Percentiles rank a stretch among this genome's conserved stretches.
Conservation (phyloP, 30 jellyfish, hydroid and myxozoan species). For the Turritopsis dohrnii region DNA sequence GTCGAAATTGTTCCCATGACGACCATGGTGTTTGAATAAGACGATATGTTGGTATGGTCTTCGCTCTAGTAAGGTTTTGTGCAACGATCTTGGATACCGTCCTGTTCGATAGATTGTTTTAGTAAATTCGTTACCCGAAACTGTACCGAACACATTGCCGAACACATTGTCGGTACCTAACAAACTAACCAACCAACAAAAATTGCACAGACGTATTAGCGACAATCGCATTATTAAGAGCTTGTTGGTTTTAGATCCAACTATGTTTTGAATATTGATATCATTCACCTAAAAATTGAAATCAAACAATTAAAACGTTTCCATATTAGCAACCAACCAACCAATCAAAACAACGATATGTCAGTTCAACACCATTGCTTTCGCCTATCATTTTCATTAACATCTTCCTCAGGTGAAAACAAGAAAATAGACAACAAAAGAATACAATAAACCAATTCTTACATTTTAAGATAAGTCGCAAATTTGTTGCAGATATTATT, state of each 20-base stretch:
- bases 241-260: neutral
- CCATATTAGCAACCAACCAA: too few species aligned
- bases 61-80: neutral
- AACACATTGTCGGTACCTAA: neutral
- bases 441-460: neutral
- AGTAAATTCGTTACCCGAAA: neutral
- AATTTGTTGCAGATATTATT: neutral
- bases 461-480: neutral
- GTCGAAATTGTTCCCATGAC: neutral
- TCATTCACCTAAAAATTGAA: neutral
- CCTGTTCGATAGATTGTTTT: neutral
- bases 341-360: too few species aligned
- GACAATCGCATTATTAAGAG: neutral
- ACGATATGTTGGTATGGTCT: slow-evolving; percentile 27
- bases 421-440: neutral
- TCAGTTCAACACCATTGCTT: too few species aligned
- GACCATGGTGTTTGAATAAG: neutral
- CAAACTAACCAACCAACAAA: neutral
- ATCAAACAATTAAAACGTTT: neutral
- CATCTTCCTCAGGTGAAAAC: neutral
- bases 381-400: too few species aligned
- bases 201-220: neutral
- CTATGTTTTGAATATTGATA: neutral
- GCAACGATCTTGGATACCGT: slow-evolving; percentile 10
- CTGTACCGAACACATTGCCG: neutral